These are phyloP conservation scores for Xenentodon cancila DNA, from an alignment of 2,797 vertebrate genomes.

Conservation along the genomic window DNA sequence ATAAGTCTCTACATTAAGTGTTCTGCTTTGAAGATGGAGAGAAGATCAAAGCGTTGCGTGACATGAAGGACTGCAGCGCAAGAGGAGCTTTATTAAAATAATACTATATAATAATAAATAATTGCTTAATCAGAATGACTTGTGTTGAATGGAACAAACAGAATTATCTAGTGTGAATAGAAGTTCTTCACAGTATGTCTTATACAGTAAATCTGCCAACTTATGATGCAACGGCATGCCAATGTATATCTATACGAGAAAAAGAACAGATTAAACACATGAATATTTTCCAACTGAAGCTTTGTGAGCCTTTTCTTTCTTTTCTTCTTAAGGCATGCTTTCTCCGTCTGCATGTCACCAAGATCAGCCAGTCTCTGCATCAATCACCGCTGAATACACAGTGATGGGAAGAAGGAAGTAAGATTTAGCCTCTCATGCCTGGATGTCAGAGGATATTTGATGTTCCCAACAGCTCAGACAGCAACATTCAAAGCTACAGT, in stretches of 20 bases:
- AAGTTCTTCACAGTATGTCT: conserved; percentile 1
- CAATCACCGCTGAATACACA: conserved; percentile 27
- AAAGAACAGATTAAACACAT: conserved; percentile 10
- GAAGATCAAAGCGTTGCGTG: conserved; percentile 60
- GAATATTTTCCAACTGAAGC: conserved; percentile 17
- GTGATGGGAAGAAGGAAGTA: neutral
- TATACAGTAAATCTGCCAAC: conserved; percentile 1
- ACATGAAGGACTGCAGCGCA: conserved; percentile 28
- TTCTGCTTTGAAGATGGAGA: conserved; percentile 59
- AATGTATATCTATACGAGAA: conserved; percentile 14
- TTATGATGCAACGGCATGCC: conserved; percentile 31
- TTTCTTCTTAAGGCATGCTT: conserved; percentile 5
- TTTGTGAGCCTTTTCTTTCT: neutral
- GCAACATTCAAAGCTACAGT: conserved; percentile 14
- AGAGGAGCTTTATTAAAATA: conserved; percentile 45
- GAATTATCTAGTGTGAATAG: conserved; percentile 8
- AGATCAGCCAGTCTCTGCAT: conserved; percentile 22
- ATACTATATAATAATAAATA: conserved; percentile 46
- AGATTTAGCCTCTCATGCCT: conserved; percentile 19
- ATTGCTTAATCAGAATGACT: conserved; percentile 32
- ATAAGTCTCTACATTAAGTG: conserved; percentile 56
- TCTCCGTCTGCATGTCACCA: conserved; percentile 20
- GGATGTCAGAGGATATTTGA: conserved; percentile 1
- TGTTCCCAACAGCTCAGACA: conserved; percentile 8
- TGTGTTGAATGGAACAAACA: conserved; percentile 27